Base-by-base conservation (phyloP, 2,888 invertebrate genomes). In the Lochmaea capreae region DNA sequence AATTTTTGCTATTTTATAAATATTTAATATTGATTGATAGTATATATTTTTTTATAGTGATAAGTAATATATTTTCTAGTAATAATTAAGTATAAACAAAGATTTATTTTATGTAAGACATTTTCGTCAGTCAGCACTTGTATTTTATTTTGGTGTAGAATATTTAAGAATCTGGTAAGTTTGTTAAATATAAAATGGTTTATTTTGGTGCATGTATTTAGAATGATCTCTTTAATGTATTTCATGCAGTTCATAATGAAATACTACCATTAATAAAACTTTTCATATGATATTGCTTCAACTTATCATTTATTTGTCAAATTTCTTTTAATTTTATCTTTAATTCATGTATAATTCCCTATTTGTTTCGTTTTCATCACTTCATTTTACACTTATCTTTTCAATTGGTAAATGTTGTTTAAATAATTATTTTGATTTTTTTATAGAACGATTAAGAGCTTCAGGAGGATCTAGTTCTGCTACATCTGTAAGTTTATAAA, bases 401-500 rank as follows among this genome's bases (percentile, higher is more conserved):
- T 16, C 16, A 18, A 39, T 39, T 42, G 0, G 6, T n/a, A 9
- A 18, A 52, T 12, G 42, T 54, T 65, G 12, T 63, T 42, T 59
- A 16, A 66, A 59, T 43, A 57, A 61, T 11, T 67, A 26, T 39
- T 63, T 70, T 76, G 18, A 61, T 73, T 76, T 82, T 81, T 81
- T 87, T 88, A 69, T 87, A 91, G 91, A 91, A 84, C 88, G 91
- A 71, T 87, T 91, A 73, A 87, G 91, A 82, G 90, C 91, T 52
- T 89, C 91, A 43, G 90, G 90, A 73, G 88, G 89, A 74, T 87
- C 89, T 26, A 88, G 87, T 76, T 87, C 89, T 18, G 86, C 87
- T 76, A 84, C 88, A 61, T 87, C 84, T 71, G 90, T 90, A 87
- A 88, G 88, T 87, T 65, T 54, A 42, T 72, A 9, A 42, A 46